These are phyloP conservation scores for Callipepla squamata DNA, from an alignment of 2,113 vertebrate species.

Conservation along the genomic window DNA sequence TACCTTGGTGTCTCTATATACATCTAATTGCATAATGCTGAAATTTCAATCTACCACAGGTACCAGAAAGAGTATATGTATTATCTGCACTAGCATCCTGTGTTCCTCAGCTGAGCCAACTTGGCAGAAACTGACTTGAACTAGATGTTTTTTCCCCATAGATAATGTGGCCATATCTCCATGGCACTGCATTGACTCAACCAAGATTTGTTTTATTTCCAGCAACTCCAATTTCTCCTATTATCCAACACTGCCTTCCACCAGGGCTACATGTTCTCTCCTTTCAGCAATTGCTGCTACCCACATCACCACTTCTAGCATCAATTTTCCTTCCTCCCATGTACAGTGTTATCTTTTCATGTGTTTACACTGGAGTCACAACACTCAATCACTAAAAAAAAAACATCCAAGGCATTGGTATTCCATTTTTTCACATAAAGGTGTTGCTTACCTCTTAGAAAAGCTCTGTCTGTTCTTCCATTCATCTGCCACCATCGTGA, in stretches of 20 bases:
- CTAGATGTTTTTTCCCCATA: not conserved
- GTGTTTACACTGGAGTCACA: not conserved
- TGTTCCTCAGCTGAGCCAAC: not conserved
- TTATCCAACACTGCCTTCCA: not conserved
- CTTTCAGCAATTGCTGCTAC: rapidly evolving
- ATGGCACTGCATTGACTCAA: not conserved
- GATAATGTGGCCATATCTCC: not conserved
- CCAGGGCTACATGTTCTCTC: not conserved
- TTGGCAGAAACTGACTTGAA: not conserved
- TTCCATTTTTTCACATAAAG: not conserved
- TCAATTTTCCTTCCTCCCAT: not conserved
- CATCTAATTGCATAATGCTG: not conserved
- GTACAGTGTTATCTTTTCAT: rapidly evolving
- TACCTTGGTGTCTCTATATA: rapidly evolving
- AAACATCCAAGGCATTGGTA: not conserved
- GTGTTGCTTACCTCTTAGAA: not conserved
- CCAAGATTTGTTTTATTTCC: not conserved
- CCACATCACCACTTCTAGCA: not conserved
- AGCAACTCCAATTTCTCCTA: not conserved
- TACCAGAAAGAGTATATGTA: not conserved
- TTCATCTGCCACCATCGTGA: not conserved
- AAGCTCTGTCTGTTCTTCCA: not conserved
- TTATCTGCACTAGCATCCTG: not conserved
- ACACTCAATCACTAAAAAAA: not conserved
- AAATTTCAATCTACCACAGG: not conserved